Base-by-base conservation (phyloP, 1,140 invertebrate genomes). In the Meloidogyne hapla region DNA sequence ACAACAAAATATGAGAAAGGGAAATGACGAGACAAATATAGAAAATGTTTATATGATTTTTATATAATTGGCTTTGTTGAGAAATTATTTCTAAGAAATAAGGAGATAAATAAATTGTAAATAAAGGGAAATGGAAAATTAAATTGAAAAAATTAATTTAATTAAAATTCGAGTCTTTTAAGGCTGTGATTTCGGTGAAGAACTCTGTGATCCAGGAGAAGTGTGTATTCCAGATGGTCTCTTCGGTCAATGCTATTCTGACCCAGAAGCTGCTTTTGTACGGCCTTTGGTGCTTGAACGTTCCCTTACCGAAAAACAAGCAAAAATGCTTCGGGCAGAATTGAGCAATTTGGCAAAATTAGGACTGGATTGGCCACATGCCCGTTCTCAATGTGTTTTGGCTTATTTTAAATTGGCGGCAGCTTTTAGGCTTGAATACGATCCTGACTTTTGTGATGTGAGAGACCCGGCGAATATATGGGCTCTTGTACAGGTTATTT, bases 171-270 rank as follows among this genome's bases (percentile, higher is more conserved):
- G 9, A 48, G 2, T 21, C 12, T 21, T 72, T 38, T 71, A 33
- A 82, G 81, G 81, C 70, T 82, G 81, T 61, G 65, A 64, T 56
- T 71, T 82, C 28, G 81, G 78, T 25, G 73, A 82, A n/a, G 69
- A 77, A 23, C 62, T 82, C 15, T 82, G 81, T 69, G 79, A 83
- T 38, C 2, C 23, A 18, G 64, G 64, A 12, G 81, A 82, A 69
- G 40, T 76, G 25, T 82, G 81, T 26, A 62, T 82, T 45, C 74
- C 82, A 74, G 81, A 83, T 72, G 81, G 81, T 18, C 67, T 83
- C 12, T 83, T 83, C 63, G 81, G 81, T 33, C 81, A 83, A 38
- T 83, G 81, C 72, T 84, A 80, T 68, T 62, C 77, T 38, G 76
- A 79, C 26, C 45, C n/a, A 15, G 56, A 45, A 45, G 56, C 81